These are phyloP conservation scores for Crioceris asparagi DNA, from an alignment of 2,888 invertebrate species.

Conservation along the genomic window DNA sequence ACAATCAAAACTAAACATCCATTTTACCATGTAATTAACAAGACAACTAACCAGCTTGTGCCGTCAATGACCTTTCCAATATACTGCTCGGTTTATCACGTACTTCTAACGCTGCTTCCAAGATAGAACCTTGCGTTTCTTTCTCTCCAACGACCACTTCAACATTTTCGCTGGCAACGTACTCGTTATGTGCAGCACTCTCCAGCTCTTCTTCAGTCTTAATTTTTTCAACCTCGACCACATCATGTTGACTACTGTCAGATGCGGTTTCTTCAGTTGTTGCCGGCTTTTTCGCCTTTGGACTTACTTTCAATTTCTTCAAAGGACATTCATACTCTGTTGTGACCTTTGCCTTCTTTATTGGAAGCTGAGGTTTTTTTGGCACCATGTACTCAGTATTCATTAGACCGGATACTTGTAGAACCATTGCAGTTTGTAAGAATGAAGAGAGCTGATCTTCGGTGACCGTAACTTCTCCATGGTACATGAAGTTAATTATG, in stretches of 20 bases:
- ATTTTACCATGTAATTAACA: background rate
- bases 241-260: constrained; percentile 18
- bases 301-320: constrained; percentile 22
- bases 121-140: constrained; percentile 29
- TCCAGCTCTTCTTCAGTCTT: constrained; percentile 25
- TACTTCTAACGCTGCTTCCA: constrained; percentile 34
- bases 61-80: constrained; percentile 34
- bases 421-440: constrained; percentile 53
- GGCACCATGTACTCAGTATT: constrained; percentile 20
- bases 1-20: background rate
- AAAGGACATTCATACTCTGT: constrained; percentile 20
- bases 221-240: constrained; percentile 23
- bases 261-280: constrained; percentile 4
- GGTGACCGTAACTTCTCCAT: constrained; percentile 60
- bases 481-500: constrained; percentile 59
- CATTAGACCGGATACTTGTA: constrained; percentile 54
- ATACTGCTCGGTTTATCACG: constrained; percentile 32
- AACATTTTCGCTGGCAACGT: constrained; percentile 24
- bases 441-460: constrained; percentile 56
- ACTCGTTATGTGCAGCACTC: constrained; percentile 12
- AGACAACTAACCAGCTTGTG: constrained; percentile 24
- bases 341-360: constrained; percentile 19
- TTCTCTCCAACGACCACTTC: constrained; percentile 25
- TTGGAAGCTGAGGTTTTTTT: constrained; percentile 13
- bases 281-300: constrained; percentile 17